phyloP scores from a whole-genome alignment of 2,888 invertebrate species.

The Neoitamus cyanurus region DNA sequence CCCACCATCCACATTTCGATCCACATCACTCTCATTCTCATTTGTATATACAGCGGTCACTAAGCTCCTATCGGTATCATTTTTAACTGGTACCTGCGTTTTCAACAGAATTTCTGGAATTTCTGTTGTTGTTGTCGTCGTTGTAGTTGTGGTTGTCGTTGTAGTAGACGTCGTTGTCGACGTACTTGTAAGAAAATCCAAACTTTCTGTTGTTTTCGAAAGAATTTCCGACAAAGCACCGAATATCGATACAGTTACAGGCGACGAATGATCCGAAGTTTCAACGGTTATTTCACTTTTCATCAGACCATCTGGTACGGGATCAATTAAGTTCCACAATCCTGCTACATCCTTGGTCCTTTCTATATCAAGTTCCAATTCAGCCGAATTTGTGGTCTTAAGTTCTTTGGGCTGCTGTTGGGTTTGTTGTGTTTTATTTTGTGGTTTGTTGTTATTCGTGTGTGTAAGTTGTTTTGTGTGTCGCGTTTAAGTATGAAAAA shows the following conservation, averaged over 20 bases:
- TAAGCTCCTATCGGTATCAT: constrained; percentile 48
- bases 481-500: constrained; percentile 26
- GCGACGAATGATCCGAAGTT: constrained; percentile 70
- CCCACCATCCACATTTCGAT: constrained; percentile 26
- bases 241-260: constrained; percentile 71
- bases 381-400: neutral
- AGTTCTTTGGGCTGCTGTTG: neutral
- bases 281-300: constrained; percentile 68
- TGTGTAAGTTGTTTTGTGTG: constrained; percentile 27
- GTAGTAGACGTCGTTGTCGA: constrained; percentile 54
- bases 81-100: constrained; percentile 55
- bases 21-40: constrained; percentile 16
- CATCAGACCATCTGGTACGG: constrained; percentile 55
- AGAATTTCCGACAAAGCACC: constrained; percentile 72
- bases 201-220: constrained; percentile 58
- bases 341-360: constrained; percentile 40
- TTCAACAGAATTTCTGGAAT: constrained; percentile 53
- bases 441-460: neutral
- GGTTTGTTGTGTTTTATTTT: neutral
- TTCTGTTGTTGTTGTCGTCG: constrained; percentile 53
- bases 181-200: constrained; percentile 53
- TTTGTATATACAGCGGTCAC: constrained; percentile 54
- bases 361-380: constrained; percentile 8
- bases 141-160: constrained; percentile 56
- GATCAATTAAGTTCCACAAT: constrained; percentile 56